Evolutionary conservation across 1,140 invertebrate genomes (phyloP).

Genomic region (Drosophila tani): DNA sequence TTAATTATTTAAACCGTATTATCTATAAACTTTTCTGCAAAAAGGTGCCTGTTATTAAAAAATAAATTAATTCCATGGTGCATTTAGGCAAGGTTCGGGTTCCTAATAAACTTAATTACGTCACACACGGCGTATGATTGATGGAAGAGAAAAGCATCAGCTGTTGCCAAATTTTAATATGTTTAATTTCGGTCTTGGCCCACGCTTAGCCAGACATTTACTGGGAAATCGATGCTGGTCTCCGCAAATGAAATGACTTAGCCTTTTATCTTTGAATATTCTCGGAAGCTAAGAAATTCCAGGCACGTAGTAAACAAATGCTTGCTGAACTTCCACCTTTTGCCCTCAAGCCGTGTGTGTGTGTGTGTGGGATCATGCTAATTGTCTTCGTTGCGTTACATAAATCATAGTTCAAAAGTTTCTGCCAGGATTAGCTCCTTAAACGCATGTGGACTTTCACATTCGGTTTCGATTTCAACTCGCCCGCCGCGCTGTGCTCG

Average conservation of each 20-base stretch:
- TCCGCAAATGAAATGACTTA: slow-evolving; percentile 48
- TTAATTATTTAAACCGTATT: background rate
- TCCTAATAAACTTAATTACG: slow-evolving; percentile 21
- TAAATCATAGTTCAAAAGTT: slow-evolving; percentile 83
- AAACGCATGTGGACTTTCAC: slow-evolving; percentile 57
- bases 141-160: slow-evolving; percentile 26
- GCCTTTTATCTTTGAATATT: slow-evolving; percentile 44
- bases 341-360: slow-evolving; percentile 23
- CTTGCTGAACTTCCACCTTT: slow-evolving; percentile 61
- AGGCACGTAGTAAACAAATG: slow-evolving; percentile 71
- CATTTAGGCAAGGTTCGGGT: slow-evolving; percentile 22
- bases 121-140: slow-evolving; percentile 61
- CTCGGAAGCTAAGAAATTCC: slow-evolving; percentile 49
- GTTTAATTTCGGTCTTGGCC: slow-evolving; percentile 22
- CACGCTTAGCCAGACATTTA: background rate
- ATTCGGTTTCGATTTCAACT: slow-evolving; percentile 39
- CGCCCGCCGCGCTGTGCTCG: slow-evolving; percentile 36
- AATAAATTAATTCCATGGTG: background rate
- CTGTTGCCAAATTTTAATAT: slow-evolving; percentile 32
- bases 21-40: background rate
- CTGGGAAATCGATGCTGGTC: slow-evolving; percentile 10
- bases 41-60: background rate
- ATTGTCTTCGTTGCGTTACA: slow-evolving; percentile 63
- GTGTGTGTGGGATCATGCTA: slow-evolving; percentile 19
- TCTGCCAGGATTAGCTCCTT: slow-evolving; percentile 67